phyloP scores from a whole-genome alignment of 1,140 invertebrate genomes.

The Pseudomyrmex sp. region DNA sequence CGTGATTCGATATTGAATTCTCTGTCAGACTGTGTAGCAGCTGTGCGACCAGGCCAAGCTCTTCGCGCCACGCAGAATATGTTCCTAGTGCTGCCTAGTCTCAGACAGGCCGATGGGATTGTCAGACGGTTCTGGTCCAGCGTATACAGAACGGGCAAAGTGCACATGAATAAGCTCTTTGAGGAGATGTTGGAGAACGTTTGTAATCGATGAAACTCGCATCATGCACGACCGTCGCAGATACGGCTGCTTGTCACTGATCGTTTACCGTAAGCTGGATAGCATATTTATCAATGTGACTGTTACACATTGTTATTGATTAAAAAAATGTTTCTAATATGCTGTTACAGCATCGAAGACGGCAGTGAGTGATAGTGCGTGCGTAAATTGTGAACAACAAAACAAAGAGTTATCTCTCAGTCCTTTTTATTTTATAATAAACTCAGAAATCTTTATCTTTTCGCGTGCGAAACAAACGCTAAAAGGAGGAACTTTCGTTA shows the following conservation, averaged over 20 bases:
- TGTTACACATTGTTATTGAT: constrained; percentile 19
- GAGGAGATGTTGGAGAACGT: constrained; percentile 97
- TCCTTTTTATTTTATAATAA: constrained; percentile 50
- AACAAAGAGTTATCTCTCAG: constrained; percentile 14
- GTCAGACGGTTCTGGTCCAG: constrained; percentile 96
- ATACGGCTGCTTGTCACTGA: background rate
- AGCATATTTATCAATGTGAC: background rate
- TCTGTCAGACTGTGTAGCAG: constrained; percentile 93
- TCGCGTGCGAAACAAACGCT: constrained; percentile 26
- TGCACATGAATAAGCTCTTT: constrained; percentile 98
- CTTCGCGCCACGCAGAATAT: constrained; percentile 92
- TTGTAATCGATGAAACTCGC: constrained; percentile 78
- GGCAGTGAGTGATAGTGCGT: constrained; percentile 65
- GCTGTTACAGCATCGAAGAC: background rate
- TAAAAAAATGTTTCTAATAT: background rate
- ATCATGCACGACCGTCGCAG: constrained; percentile 14
- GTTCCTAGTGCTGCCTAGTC: constrained; percentile 94
- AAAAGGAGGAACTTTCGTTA: constrained; percentile 42
- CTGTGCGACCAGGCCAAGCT: constrained; percentile 90
- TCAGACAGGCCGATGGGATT: constrained; percentile 95
- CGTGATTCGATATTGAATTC: constrained; percentile 94
- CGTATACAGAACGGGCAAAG: constrained; percentile 94
- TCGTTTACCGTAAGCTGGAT: background rate
- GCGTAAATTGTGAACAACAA: background rate
- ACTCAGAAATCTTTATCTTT: constrained; percentile 50